Evolutionary conservation across 2,797 vertebrate genomes (phyloP), one percentile per base, ranked within the genome.

Genomic region (Lepilemur ruficaudatus): DNA sequence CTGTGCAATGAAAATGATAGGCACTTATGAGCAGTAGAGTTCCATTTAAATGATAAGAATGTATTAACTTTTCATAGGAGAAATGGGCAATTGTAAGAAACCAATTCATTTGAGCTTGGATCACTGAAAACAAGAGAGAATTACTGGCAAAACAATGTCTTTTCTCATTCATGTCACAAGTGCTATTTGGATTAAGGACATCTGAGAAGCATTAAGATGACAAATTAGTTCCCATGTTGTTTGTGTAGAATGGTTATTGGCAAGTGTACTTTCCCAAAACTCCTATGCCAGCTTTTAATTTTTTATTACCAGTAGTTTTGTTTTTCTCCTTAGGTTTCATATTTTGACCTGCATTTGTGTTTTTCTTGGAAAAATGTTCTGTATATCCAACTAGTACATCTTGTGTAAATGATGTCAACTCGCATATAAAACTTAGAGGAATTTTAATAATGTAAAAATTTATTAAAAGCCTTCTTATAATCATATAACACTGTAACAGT

Each of bases 11-110:
- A 94, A 92, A 97, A 84, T 88, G 69, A 79, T 61, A 80, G 67
- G 18, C 23, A 94, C 73, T 92, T 96, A 84, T 38, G 63, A 92
- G 35, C 80, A 88, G 72, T 93, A 87, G 43, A 78, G n/a, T n/a
- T 89, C 90, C 63, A 92, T 92, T 96, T 95, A 92, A 96, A 78
- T 91, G 41, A 41, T 83, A 85, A 94, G 73, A 96, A 92, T 78
- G 22, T 73, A 92, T 61, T 96, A 65, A 92, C 59, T 96, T 97
- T 93, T 97, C 75, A 95, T 93, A 82, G 81, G 43, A 94, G 65
- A 97, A 96, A 92, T 50, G 96, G 81, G 95, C 84, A 95, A 35
- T 96, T 97, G 80, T 97, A 93, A 94, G 69, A 94, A 95, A 92
- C 55, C 80, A 90, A 82, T 95, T 92, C 76, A 91, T 87, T 50